Percentiles rank a stretch among this genome's conserved stretches.
Evolutionary conservation across 2,797 vertebrate species (phyloP).

Genomic region (Anabacerthia variegaticeps): DNA sequence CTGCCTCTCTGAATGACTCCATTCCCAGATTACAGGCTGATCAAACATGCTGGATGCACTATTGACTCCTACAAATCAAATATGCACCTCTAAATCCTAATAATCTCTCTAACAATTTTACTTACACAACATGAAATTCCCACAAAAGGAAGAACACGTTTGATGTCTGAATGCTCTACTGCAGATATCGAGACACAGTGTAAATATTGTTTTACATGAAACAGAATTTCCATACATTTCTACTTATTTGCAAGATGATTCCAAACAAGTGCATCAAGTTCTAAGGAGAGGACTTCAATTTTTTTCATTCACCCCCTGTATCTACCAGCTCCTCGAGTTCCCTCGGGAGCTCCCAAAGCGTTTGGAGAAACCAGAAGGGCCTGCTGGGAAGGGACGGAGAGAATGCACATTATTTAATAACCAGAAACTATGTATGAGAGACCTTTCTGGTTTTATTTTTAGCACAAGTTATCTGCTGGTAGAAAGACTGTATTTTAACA

Average conservation of each 20-base stretch:
- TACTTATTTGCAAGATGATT: background rate
- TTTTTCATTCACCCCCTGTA: background rate
- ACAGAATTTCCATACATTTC: background rate
- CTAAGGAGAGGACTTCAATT: background rate
- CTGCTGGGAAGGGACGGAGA: background rate
- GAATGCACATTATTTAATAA: slow-evolving; percentile 9
- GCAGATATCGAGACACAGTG: background rate
- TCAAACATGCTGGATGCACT: background rate
- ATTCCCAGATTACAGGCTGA: background rate
- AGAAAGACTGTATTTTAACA: slow-evolving; percentile 21
- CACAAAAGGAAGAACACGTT: background rate
- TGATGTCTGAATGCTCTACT: background rate
- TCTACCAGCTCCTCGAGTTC: background rate
- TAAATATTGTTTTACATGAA: background rate
- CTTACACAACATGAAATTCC: background rate
- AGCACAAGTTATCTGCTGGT: background rate
- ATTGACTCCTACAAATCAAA: background rate
- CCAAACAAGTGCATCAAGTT: background rate
- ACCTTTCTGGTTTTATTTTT: slow-evolving; percentile 51
- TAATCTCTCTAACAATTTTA: background rate
- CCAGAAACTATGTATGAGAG: background rate
- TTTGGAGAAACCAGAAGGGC: background rate
- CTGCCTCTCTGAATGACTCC: background rate
- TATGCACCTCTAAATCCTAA: background rate
- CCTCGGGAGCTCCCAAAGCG: background rate